Base-by-base conservation (phyloP, 1,140 invertebrate species). In the Drosophila malerkotliana region DNA sequence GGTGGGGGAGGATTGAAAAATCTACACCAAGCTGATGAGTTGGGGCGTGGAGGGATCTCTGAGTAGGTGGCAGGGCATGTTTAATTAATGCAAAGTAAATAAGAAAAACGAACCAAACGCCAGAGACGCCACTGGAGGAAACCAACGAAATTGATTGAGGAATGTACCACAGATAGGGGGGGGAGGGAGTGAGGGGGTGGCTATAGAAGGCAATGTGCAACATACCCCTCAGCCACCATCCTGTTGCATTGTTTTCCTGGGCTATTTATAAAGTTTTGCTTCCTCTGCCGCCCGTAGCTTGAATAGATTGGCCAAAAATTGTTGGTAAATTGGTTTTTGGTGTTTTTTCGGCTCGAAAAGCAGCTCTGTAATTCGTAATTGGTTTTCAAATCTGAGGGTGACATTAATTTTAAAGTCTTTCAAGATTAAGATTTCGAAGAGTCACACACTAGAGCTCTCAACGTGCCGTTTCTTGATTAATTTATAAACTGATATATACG, bases 1-100 rank as follows among this genome's bases (percentile, higher is more conserved):
- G 64, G 37, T n/a, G 48, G 52, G 26, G 4, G n/a, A 4, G 58
- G 41, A 54, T 74, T 77, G 82, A 84, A 84, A 84, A 84, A 84
- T 84, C 74, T 74, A 82, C 79, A 59, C 74, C 54, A 14, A 47
- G 61, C 41, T 48, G 54, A 9, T 44, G 66, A 41, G 54, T 8
- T 18, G n/a, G 37, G 7, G 37, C 32, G 24, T 24, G 26, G 1
- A 10, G 51, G 24, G 47, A 47, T 30, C 34, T 67, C 45, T 48
- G 63, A 63, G 64, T 83, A 83, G 79, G 81, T 80, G 62, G 81
- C 81, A 58, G 72, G 71, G 83, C 78, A 87, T 87, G 82, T 87
- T 87, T 87, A 87, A 87, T 87, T 87, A 87, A 87, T 87, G 83
- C 82, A 87, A 88, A 87, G 82, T 87, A 87, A 87, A 87, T 87